phyloP scores from a whole-genome alignment of 2,797 vertebrate genomes.

The Oreonectes daqikongensis region DNA sequence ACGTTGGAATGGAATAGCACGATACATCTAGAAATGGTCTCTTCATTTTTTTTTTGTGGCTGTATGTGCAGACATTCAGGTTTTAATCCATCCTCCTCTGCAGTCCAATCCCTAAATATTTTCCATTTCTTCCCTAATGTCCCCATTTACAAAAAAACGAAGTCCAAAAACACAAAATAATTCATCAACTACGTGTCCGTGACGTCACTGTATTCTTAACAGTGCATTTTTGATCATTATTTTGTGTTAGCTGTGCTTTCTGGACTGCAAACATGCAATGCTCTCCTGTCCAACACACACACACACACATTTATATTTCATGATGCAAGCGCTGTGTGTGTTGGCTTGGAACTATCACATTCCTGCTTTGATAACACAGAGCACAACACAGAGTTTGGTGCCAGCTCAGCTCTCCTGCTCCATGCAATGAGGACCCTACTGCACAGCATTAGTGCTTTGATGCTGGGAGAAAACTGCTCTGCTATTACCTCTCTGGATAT shows the following conservation, averaged over 20 bases:
- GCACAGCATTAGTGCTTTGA: slow-evolving; percentile 22
- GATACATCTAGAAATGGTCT: too few species aligned
- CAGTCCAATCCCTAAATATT: background rate
- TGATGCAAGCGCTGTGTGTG: background rate
- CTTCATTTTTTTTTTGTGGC: too few species aligned
- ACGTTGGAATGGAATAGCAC: too few species aligned
- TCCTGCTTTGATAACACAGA: slow-evolving; percentile 14
- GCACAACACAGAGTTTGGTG: slow-evolving; percentile 5
- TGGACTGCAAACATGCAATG: background rate
- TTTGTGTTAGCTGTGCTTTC: background rate
- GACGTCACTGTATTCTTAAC: too few species aligned
- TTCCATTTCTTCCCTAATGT: background rate
- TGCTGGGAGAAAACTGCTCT: slow-evolving; percentile 25
- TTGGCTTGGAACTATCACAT: background rate
- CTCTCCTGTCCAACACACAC: background rate
- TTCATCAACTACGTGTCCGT: background rate
- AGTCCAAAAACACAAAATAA: too few species aligned
- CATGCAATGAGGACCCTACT: background rate
- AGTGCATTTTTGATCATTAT: background rate
- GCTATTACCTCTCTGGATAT: slow-evolving; percentile 16
- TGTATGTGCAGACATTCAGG: too few species aligned
- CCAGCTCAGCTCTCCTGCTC: background rate
- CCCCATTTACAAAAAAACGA: background rate
- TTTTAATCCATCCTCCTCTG: background rate
- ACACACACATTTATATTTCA: slow-evolving; percentile 6